phyloP scores from a whole-genome alignment of 1,140 invertebrate genomes.

The Nasonia vitripennis region DNA sequence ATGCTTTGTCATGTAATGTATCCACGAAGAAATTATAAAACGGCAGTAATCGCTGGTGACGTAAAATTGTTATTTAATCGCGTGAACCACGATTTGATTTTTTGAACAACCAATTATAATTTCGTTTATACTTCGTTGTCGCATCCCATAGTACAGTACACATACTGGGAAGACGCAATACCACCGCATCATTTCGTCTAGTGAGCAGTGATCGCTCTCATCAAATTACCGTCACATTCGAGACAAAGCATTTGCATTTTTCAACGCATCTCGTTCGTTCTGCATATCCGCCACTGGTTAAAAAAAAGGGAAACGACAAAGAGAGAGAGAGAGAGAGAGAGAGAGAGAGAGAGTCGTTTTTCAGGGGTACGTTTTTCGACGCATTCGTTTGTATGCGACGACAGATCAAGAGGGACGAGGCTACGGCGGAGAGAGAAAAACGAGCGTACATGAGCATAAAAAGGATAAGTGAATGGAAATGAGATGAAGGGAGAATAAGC shows the following conservation, averaged over 20 bases:
- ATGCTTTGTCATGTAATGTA: too few species aligned
- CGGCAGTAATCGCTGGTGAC: background rate
- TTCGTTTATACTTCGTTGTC: too few species aligned
- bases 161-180: too few species aligned
- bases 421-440: background rate
- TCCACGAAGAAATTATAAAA: constrained; percentile 4
- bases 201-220: background rate
- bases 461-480: constrained; percentile 15
- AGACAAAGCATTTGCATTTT: constrained; percentile 1
- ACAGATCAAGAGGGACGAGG: background rate
- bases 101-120: too few species aligned
- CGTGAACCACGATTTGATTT: too few species aligned
- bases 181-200: too few species aligned
- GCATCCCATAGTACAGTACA: too few species aligned
- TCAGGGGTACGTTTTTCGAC: background rate
- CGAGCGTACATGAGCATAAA: background rate
- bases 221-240: constrained; percentile 10
- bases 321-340: background rate
- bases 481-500: constrained; percentile 17
- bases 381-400: background rate
- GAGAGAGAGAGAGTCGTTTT: background rate
- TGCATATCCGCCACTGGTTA: background rate
- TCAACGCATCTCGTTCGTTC: background rate
- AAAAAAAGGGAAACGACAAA: background rate
- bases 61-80: background rate